Base-by-base conservation (phyloP, 1,140 invertebrate species). In the Ips typographus region DNA sequence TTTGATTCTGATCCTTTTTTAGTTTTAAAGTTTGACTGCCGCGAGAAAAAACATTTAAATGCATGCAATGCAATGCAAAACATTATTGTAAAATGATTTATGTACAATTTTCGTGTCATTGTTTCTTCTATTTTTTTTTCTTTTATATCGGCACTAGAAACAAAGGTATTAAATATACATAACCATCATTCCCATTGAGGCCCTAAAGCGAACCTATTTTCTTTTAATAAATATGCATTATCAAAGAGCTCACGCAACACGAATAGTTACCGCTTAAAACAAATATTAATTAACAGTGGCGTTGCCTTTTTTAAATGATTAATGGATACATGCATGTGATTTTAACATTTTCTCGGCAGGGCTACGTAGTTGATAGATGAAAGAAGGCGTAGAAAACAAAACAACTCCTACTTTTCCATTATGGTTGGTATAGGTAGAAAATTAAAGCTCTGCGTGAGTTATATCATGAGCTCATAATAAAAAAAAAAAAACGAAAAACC, bases 351-450 rank as follows among this genome's bases (percentile, higher is more conserved):
- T 64, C 59, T 58, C 41, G 59, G 60, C 65, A 67, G 71, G 65
- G 68, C 61, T 66, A 66, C 60, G 62, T 65, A 55, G 73, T 72
- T 71, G 68, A 74, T 72, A 72, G 68, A 72, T 70, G 71, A 72
- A 61, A 41, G 56, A 68, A 71, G 65, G 65, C 65, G 65, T 70
- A 65, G 62, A 72, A 63, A 74, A 71, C 73, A 74, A 74, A 74
- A 74, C 73, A 74, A 71, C 73, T 73, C 73, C 73, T 72, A 72
- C 64, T 75, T 71, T 71, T 71, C 52, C 65, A 71, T 67, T 55
- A 63, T 65, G 65, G 53, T 70, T 73, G 70, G 70, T 73, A 73
- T 74, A 74, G 65, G 68, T 61, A 71, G 65, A 68, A 74, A 74
- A 74, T 74, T 72, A 73, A 70, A 71, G 63, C 73, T 68, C 71